phyloP scores from a whole-genome alignment of 2,113 vertebrate genomes.

The Sterrhoptilus dennistouni region DNA sequence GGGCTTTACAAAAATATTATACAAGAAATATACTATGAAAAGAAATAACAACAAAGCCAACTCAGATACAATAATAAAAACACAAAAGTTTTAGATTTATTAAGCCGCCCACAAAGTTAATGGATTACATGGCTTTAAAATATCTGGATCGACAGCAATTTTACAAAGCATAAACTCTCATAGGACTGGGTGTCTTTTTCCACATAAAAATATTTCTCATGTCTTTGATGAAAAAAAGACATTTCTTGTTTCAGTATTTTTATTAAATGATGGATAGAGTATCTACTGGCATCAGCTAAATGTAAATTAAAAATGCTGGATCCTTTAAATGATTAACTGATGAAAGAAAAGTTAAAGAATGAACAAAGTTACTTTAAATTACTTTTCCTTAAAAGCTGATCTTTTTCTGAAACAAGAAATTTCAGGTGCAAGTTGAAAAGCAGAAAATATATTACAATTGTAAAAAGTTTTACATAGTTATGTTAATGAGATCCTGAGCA shows the following conservation, averaged over 20 bases:
- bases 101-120: conserved; percentile 88
- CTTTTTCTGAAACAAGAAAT: conserved; percentile 84
- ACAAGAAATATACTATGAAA: conserved; percentile 84
- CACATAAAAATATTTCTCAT: conserved; percentile 73
- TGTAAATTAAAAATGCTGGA: conserved; percentile 58
- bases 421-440: conserved; percentile 80
- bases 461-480: conserved; percentile 76
- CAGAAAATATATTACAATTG: conserved; percentile 79
- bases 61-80: conserved; percentile 81
- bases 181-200: conserved; percentile 69
- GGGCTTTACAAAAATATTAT: conserved; percentile 88
- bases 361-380: conserved; percentile 59
- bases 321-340: conserved; percentile 69
- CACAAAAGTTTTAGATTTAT: conserved; percentile 78
- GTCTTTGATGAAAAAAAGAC: conserved; percentile 73
- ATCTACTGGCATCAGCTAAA: conserved; percentile 39
- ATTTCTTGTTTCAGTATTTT: conserved; percentile 74
- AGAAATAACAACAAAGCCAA: conserved; percentile 77
- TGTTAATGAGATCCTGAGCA: conserved; percentile 72
- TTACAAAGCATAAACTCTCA: conserved; percentile 88
- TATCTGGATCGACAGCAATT: conserved; percentile 86
- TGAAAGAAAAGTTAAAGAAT: conserved; percentile 30
- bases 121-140: conserved; percentile 88
- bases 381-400: conserved; percentile 75
- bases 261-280: conserved; percentile 47